A percentile compares a stretch with the other conserved stretches of the same genome.
Evolutionary conservation across 2,888 invertebrate species (phyloP).

Genomic region (Ophion costatus): DNA sequence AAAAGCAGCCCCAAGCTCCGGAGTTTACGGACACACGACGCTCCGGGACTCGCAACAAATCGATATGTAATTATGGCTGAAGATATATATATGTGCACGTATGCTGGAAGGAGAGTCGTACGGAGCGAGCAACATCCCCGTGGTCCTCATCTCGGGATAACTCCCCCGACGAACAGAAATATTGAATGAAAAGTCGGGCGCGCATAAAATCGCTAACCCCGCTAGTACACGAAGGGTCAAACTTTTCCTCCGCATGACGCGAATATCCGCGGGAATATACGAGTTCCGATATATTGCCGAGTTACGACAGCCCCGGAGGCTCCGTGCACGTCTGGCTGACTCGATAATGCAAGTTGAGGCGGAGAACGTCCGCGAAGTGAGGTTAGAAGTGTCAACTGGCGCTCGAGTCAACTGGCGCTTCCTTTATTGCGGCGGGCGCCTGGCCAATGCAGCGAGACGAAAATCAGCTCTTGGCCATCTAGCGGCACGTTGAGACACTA

Average conservation of each 20-base stretch:
- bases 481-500: no score
- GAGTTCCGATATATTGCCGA: no score
- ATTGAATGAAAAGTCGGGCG: constrained; percentile 20
- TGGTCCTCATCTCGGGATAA: constrained; percentile 1
- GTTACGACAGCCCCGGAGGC: no score
- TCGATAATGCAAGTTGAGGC: no score
- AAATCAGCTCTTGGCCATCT: no score
- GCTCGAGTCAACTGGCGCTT: no score
- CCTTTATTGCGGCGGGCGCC: no score
- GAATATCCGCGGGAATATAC: no score
- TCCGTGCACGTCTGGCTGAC: no score
- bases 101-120: constrained; percentile 8
- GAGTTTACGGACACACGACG: constrained; percentile 10
- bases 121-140: constrained; percentile 12
- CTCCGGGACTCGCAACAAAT: constrained; percentile 27
- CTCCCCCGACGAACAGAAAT: constrained; percentile 1
- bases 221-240: background rate
- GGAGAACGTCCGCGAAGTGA: no score
- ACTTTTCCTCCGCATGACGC: constrained; percentile 1
- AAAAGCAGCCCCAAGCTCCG: constrained; percentile 15
- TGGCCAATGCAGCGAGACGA: no score
- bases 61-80: constrained; percentile 30
- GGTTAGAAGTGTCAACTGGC: no score
- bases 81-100: background rate
- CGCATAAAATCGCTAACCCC: background rate